phyloP scores from a whole-genome alignment of 2,888 invertebrate species.

The Bellardia pandia region DNA sequence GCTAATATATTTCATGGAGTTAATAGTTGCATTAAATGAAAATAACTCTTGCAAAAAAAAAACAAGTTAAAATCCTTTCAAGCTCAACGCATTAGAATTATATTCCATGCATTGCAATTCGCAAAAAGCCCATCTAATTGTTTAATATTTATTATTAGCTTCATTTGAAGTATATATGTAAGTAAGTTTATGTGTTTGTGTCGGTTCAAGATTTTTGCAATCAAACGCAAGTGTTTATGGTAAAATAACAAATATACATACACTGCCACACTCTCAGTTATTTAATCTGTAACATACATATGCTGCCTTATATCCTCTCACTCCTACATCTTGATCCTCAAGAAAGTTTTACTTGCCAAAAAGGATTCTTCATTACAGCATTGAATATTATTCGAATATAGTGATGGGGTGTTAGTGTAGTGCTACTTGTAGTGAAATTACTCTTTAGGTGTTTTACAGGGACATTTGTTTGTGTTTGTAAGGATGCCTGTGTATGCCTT shows the following conservation, averaged over 20 bases:
- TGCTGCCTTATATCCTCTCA: neutral
- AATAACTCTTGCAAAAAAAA: conserved; percentile 13
- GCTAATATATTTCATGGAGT: conserved; percentile 17
- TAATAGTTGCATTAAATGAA: conserved; percentile 31
- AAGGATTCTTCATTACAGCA: neutral
- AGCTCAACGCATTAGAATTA: conserved; percentile 15
- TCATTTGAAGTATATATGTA: neutral
- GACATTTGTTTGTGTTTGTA: conserved; percentile 1
- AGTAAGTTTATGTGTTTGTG: neutral
- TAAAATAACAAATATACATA: conserved; percentile 14
- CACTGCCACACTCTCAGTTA: neutral
- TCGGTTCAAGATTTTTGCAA: conserved; percentile 17
- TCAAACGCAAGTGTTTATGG: conserved; percentile 23
- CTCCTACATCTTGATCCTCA: conserved; percentile 5
- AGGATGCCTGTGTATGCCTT: neutral
- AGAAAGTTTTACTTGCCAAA: conserved; percentile 1
- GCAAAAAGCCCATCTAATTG: conserved; percentile 37
- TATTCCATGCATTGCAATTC: conserved; percentile 11
- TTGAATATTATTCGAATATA: neutral
- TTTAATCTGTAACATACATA: neutral
- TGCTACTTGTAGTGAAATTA: conserved; percentile 9
- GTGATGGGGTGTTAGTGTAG: neutral
- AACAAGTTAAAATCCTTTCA: conserved; percentile 27
- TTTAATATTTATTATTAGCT: conserved; percentile 39
- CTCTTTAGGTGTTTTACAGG: conserved; percentile 23